Evolutionary conservation across 1,140 invertebrate genomes (phyloP).

Genomic region (Ceratosolen solmsi): DNA sequence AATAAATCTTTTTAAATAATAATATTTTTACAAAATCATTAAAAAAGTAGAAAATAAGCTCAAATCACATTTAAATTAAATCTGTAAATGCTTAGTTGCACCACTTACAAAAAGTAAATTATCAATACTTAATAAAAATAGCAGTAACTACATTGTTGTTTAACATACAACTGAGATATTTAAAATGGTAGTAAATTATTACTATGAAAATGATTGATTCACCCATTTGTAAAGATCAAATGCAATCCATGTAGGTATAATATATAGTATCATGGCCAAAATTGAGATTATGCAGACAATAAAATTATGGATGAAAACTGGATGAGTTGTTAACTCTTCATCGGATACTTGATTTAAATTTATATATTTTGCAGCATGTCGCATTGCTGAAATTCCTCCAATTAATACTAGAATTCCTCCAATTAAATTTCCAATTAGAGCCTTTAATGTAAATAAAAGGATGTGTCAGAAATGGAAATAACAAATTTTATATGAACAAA

Average conservation of each 20-base stretch:
- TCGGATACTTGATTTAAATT: slow-evolving; percentile 63
- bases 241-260: slow-evolving; percentile 65
- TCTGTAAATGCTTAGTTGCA: no score
- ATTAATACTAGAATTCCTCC: slow-evolving; percentile 60
- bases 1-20: no score
- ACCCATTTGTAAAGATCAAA: slow-evolving; percentile 63
- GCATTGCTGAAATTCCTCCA: slow-evolving; percentile 64
- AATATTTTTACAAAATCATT: no score
- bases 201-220: slow-evolving; percentile 3
- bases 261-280: slow-evolving; percentile 62
- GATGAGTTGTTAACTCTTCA: slow-evolving; percentile 63
- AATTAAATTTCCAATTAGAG: slow-evolving; percentile 56
- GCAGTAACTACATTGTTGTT: background rate
- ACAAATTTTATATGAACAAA: background rate
- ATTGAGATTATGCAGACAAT: slow-evolving; percentile 66
- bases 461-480: background rate
- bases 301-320: slow-evolving; percentile 69
- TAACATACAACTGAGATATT: background rate
- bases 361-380: slow-evolving; percentile 64
- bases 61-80: no score
- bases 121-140: no score
- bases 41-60: no score
- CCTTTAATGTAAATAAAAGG: slow-evolving; percentile 52
- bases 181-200: background rate
- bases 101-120: no score